phyloP scores from a whole-genome alignment of 2,797 vertebrate genomes.

The Protosalanx chinensis region DNA sequence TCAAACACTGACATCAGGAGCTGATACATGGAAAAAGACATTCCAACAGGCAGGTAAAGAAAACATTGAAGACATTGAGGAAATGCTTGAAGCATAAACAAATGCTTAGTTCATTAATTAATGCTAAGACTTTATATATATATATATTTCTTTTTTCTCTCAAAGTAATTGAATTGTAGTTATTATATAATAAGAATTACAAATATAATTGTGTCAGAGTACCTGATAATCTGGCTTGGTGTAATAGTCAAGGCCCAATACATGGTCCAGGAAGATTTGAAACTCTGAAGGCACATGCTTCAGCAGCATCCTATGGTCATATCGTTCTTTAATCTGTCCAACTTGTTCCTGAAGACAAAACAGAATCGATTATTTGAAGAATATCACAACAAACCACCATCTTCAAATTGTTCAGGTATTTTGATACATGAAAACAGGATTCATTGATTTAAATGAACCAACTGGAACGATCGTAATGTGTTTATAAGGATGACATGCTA shows the following conservation, averaged over 20 bases:
- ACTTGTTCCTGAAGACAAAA: slow-evolving; percentile 86
- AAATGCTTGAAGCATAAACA: too few species aligned
- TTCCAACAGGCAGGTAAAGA: neutral
- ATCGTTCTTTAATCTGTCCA: slow-evolving; percentile 96
- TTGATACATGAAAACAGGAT: too few species aligned
- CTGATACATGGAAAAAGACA: slow-evolving; percentile 62
- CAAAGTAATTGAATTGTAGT: too few species aligned
- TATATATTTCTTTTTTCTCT: too few species aligned
- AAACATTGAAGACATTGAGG: too few species aligned
- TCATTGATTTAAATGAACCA: too few species aligned
- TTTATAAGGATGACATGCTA: too few species aligned
- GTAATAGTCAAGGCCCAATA: slow-evolving; percentile 91
- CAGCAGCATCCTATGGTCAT: slow-evolving; percentile 92
- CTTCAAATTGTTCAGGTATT: too few species aligned
- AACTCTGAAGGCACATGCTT: slow-evolving; percentile 98
- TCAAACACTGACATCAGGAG: slow-evolving; percentile 98
- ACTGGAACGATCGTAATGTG: too few species aligned
- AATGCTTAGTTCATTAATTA: too few species aligned
- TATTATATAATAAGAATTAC: too few species aligned
- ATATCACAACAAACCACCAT: neutral
- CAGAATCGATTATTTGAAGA: neutral
- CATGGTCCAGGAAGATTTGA: slow-evolving; percentile 91
- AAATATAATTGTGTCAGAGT: slow-evolving; percentile 7
- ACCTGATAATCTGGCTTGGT: slow-evolving; percentile 98
- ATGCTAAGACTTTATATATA: too few species aligned